Evolutionary conservation across 2,888 invertebrate genomes (phyloP).

Genomic region (Aleiodes alternator): DNA sequence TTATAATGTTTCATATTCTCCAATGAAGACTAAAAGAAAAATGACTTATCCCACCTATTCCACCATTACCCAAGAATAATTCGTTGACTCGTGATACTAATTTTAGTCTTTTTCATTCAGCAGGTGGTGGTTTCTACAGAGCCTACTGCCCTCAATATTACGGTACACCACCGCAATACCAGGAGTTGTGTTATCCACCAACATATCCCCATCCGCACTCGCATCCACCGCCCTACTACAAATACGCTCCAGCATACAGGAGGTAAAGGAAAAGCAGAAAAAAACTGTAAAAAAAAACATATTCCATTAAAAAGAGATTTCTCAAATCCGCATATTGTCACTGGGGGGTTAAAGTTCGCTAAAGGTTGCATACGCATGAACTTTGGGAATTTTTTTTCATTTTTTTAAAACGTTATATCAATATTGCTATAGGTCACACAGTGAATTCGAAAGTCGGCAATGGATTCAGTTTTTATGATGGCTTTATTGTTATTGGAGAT

Average conservation of each 20-base stretch:
- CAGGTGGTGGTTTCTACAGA: constrained; percentile 72
- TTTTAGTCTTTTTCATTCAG: constrained; percentile 57
- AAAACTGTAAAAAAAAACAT: constrained; percentile 39
- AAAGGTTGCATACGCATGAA: constrained; percentile 11
- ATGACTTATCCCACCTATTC: too few relatives aligned
- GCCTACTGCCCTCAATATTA: constrained; percentile 77
- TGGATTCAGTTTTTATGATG: too few relatives aligned
- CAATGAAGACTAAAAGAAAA: too few relatives aligned
- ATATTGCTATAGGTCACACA: too few relatives aligned
- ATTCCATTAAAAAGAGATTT: constrained; percentile 25
- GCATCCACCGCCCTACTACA: constrained; percentile 74
- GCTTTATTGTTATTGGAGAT: too few relatives aligned
- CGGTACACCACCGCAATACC: constrained; percentile 75
- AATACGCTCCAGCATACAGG: constrained; percentile 72
- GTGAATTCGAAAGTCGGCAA: too few relatives aligned
- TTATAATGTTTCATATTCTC: too few relatives aligned
- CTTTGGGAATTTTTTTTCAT: too few relatives aligned
- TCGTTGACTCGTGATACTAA: constrained; percentile 23
- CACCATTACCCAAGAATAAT: background rate
- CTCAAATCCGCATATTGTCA: constrained; percentile 3
- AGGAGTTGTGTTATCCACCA: constrained; percentile 77
- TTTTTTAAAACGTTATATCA: too few relatives aligned
- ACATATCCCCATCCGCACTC: constrained; percentile 73
- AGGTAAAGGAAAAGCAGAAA: constrained; percentile 62
- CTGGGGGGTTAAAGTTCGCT: constrained; percentile 33